Evolutionary conservation across 2,888 invertebrate species (phyloP).

Genomic region (Bellardia pandia): DNA sequence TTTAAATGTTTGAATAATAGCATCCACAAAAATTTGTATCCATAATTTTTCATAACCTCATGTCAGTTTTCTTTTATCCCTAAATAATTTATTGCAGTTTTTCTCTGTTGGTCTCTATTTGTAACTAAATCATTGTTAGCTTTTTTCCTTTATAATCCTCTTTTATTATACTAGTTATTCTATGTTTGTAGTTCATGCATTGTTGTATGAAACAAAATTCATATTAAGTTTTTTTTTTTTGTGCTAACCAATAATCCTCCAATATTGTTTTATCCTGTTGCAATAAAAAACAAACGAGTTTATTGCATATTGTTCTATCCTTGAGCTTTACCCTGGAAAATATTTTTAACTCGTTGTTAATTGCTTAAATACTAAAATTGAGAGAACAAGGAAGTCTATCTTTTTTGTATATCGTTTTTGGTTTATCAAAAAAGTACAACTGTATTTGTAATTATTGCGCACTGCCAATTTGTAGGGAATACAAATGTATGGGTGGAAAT

Average conservation of each 20-base stretch:
- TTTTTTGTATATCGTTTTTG: neutral
- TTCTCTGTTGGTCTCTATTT: conserved; percentile 17
- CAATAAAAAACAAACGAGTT: conserved; percentile 18
- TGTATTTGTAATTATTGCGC: too few species aligned
- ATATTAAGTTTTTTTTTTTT: neutral
- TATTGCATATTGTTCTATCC: neutral
- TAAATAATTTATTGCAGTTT: conserved; percentile 28
- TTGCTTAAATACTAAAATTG: neutral
- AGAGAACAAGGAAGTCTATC: neutral
- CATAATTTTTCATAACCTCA: neutral
- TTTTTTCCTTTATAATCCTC: conserved; percentile 24
- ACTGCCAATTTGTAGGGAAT: too few species aligned
- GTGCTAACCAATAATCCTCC: conserved; percentile 18
- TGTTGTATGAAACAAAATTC: neutral
- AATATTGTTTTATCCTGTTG: neutral
- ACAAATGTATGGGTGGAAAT: too few species aligned
- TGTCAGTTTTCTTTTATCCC: conserved; percentile 6
- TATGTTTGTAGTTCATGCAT: neutral
- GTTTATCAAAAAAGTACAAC: too few species aligned
- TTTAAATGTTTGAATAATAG: too few species aligned
- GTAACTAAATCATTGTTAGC: conserved; percentile 38
- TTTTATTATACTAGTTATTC: conserved; percentile 38
- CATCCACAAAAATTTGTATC: neutral
- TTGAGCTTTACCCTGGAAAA: neutral
- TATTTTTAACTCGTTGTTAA: neutral